phyloP scores from a whole-genome alignment of 2,113 vertebrate species.

The Mustelus asterias region DNA sequence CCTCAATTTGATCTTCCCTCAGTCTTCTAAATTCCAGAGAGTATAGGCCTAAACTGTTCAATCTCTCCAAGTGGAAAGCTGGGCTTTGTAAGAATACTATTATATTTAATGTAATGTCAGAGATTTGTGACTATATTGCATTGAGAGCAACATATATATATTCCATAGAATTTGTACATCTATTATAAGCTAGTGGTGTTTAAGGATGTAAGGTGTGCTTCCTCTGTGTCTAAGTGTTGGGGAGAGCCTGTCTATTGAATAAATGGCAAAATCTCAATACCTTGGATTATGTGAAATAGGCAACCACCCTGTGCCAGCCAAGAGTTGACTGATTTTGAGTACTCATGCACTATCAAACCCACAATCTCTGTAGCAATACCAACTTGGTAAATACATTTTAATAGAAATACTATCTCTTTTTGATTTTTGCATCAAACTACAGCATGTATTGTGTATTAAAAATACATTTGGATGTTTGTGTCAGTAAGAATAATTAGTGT shows the following conservation, averaged over 20 bases:
- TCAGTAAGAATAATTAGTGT: neutral
- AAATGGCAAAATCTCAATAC: neutral
- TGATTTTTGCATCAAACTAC: neutral
- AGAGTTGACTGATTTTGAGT: neutral
- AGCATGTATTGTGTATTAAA: neutral
- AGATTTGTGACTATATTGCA: neutral
- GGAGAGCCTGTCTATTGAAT: neutral
- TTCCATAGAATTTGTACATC: neutral
- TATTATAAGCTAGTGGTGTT: neutral
- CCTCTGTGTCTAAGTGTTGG: neutral
- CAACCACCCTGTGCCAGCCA: neutral
- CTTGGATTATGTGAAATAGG: neutral
- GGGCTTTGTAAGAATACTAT: neutral
- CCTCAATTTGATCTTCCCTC: too few species aligned
- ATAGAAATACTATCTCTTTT: neutral
- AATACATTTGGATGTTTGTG: neutral
- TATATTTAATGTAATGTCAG: too few species aligned
- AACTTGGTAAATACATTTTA: neutral
- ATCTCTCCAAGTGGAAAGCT: neutral
- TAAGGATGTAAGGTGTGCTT: neutral
- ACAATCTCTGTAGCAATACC: neutral
- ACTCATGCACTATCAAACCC: too few species aligned
- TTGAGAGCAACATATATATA: neutral
- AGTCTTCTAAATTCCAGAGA: too few species aligned
- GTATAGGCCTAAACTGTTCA: too few species aligned